Evolutionary conservation across 2,888 invertebrate genomes (phyloP).

Genomic region (Leptinotarsa juncta): DNA sequence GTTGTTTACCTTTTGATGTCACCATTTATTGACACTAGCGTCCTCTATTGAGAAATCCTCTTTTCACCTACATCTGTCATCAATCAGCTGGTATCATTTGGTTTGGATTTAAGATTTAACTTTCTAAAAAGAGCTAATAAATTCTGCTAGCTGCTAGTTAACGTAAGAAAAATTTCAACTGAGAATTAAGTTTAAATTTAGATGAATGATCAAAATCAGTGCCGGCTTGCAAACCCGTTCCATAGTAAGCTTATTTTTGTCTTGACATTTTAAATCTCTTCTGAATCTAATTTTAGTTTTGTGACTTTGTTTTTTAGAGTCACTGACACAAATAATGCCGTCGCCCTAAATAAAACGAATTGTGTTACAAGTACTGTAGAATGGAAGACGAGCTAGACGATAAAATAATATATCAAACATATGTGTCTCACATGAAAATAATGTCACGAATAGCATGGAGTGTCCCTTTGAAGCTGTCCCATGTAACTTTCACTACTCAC

Average conservation of each 20-base stretch:
- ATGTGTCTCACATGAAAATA: constrained; percentile 87
- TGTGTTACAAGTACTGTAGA: constrained; percentile 36
- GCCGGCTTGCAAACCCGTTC: neutral
- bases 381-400: constrained; percentile 96
- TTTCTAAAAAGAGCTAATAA: neutral
- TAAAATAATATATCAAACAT: constrained; percentile 87
- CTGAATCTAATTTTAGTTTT: constrained; percentile 43
- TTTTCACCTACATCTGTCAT: too few relatives aligned
- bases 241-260: constrained; percentile 18
- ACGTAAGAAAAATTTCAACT: neutral
- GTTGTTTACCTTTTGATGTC: too few relatives aligned
- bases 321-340: constrained; percentile 45
- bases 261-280: neutral
- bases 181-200: neutral
- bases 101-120: too few relatives aligned
- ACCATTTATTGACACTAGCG: too few relatives aligned
- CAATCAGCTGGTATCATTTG: too few relatives aligned
- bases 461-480: constrained; percentile 75
- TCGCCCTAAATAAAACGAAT: constrained; percentile 38
- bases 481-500: constrained; percentile 75
- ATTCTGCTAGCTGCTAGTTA: neutral
- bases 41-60: too few relatives aligned
- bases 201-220: neutral
- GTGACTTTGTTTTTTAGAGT: constrained; percentile 44
- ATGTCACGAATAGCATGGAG: constrained; percentile 84